phyloP scores from a whole-genome alignment of 2,113 vertebrate species.

The Heterochromis multidens region DNA sequence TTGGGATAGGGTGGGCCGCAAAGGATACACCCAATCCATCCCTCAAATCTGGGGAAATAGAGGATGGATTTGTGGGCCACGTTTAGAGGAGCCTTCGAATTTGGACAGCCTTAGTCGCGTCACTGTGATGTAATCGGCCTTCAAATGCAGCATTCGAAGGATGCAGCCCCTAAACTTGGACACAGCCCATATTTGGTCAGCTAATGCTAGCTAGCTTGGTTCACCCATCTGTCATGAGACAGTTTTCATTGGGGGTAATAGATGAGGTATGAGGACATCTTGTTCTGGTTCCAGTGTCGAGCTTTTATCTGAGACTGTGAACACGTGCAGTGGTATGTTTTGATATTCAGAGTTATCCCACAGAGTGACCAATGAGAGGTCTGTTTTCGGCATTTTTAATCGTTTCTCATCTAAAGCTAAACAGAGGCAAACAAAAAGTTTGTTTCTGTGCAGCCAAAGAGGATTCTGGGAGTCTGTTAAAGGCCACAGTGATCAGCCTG shows the following conservation, averaged over 20 bases:
- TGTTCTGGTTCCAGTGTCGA: neutral
- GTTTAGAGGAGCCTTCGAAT: no score
- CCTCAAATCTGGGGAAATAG: no score
- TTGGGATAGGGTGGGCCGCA: no score
- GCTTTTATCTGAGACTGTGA: neutral
- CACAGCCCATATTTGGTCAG: no score
- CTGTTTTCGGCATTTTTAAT: neutral
- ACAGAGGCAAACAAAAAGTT: neutral
- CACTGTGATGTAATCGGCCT: no score
- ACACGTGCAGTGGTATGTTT: neutral
- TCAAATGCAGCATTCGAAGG: no score
- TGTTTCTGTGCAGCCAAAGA: neutral
- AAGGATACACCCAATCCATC: no score
- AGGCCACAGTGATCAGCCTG: neutral
- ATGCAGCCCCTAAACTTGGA: no score
- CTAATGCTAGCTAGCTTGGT: neutral
- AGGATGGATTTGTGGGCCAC: no score
- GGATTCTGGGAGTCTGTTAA: neutral
- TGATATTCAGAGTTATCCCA: neutral
- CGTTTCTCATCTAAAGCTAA: neutral
- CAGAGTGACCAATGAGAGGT: neutral
- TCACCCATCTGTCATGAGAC: neutral
- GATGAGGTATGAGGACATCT: no score
- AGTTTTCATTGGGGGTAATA: neutral
- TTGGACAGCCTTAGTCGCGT: no score